phyloP scores from a whole-genome alignment of 2,888 invertebrate genomes.

The Lycophotia porphyrea region DNA sequence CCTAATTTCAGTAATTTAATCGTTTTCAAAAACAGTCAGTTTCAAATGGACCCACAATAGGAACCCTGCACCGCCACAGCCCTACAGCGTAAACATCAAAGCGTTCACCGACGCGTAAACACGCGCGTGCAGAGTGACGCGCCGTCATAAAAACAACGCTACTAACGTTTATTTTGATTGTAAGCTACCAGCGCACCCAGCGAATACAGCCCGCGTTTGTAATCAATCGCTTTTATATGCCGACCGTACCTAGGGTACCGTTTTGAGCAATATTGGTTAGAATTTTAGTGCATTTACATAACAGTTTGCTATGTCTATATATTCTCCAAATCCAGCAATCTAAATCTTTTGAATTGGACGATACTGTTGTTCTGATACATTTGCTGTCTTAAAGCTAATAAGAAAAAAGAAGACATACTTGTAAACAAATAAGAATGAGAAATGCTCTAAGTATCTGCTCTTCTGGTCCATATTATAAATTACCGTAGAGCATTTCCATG shows the following conservation, averaged over 20 bases:
- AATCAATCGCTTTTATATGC: conserved; percentile 51
- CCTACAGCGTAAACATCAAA: conserved; percentile 64
- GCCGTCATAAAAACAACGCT: conserved; percentile 65
- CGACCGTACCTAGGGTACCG: conserved; percentile 11
- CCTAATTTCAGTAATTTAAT: not conserved
- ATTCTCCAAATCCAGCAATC: not conserved
- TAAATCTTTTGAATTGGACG: not conserved
- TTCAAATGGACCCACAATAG: not conserved
- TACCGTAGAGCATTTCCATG: not conserved
- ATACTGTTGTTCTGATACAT: not conserved
- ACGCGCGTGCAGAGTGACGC: conserved; percentile 61
- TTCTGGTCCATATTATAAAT: not conserved
- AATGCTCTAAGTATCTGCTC: not conserved
- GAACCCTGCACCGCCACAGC: conserved; percentile 21
- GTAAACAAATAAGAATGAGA: not conserved
- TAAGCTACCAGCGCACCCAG: conserved; percentile 49
- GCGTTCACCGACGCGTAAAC: conserved; percentile 61
- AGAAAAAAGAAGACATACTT: not conserved
- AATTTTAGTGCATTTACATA: not conserved
- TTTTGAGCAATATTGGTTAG: conserved; percentile 15
- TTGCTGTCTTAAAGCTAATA: not conserved
- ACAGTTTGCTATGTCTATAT: not conserved
- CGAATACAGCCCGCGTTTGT: conserved; percentile 54
- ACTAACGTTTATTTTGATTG: conserved; percentile 67
- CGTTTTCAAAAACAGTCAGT: not conserved